Conservation (phyloP, 2,797 vertebrate genomes). For the Fratercula arctica region DNA sequence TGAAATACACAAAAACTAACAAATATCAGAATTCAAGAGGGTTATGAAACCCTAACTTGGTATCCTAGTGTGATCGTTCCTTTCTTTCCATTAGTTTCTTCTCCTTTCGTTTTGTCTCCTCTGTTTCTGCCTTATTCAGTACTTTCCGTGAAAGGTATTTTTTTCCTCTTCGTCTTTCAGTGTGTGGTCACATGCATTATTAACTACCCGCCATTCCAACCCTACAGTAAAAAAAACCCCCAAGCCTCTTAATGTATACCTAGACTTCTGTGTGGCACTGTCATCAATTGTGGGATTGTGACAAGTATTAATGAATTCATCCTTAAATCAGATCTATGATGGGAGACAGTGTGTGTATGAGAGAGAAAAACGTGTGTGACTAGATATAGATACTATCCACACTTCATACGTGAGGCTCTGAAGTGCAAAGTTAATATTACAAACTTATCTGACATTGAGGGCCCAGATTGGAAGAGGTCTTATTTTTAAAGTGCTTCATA, state of each 20-base stretch:
- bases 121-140: not conserved
- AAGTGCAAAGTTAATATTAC: not conserved
- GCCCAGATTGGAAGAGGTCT: not conserved
- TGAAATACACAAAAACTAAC: not conserved
- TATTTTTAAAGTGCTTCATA: not conserved
- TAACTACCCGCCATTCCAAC: conserved; percentile 10
- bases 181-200: conserved; percentile 24
- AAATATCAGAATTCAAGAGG: not conserved
- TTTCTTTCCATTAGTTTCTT: not conserved
- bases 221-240: not conserved
- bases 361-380: not conserved
- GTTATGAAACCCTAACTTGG: not conserved
- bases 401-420: not conserved
- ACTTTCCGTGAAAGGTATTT: not conserved
- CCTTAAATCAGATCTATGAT: not conserved
- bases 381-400: not conserved
- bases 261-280: not conserved
- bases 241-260: not conserved
- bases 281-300: not conserved
- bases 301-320: conserved; percentile 25
- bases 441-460: not conserved
- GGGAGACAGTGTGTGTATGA: not conserved
- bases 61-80: not conserved
- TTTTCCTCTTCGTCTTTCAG: not conserved
- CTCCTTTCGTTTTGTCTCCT: not conserved